These are phyloP conservation scores for Etheostoma spectabile DNA, from an alignment of 2,113 vertebrate genomes.

Conservation along the genomic window DNA sequence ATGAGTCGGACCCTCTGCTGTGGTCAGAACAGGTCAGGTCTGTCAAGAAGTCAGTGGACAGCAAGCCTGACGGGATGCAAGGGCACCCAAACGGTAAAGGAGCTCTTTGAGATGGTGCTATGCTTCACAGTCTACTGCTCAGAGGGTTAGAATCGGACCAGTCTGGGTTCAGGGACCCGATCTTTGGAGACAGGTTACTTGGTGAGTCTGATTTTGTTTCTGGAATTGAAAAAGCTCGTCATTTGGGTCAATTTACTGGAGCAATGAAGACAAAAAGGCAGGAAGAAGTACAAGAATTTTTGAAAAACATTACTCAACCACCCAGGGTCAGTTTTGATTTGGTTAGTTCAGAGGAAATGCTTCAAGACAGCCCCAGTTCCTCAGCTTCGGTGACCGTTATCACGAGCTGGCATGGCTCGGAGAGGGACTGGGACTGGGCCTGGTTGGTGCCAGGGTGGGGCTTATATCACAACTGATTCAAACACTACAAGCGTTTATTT, in stretches of 20 bases:
- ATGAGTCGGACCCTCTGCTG: not conserved
- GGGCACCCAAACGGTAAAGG: not conserved
- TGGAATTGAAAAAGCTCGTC: constrained; percentile 10
- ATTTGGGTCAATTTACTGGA: constrained; percentile 4
- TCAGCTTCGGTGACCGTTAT: constrained; percentile 14
- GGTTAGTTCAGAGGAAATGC: not conserved
- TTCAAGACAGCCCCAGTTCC: not conserved
- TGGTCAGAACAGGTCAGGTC: not conserved
- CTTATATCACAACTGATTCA: too few species aligned
- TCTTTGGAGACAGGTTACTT: not conserved
- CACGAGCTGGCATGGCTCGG: not conserved
- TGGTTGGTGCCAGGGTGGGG: not conserved
- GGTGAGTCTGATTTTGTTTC: constrained; percentile 7
- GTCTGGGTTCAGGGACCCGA: not conserved
- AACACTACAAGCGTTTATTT: too few species aligned
- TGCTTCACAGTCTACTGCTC: constrained; percentile 14
- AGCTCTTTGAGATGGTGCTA: not conserved
- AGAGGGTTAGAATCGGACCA: constrained; percentile 18
- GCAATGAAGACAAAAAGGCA: not conserved
- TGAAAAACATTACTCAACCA: too few species aligned
- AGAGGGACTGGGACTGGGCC: not conserved
- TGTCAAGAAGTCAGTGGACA: not conserved
- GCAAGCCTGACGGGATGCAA: not conserved
- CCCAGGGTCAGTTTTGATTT: not conserved
- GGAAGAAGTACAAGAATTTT: not conserved